These are phyloP conservation scores for Marronus borbonicus DNA, from an alignment of 2,888 invertebrate genomes.

Conservation along the genomic window DNA sequence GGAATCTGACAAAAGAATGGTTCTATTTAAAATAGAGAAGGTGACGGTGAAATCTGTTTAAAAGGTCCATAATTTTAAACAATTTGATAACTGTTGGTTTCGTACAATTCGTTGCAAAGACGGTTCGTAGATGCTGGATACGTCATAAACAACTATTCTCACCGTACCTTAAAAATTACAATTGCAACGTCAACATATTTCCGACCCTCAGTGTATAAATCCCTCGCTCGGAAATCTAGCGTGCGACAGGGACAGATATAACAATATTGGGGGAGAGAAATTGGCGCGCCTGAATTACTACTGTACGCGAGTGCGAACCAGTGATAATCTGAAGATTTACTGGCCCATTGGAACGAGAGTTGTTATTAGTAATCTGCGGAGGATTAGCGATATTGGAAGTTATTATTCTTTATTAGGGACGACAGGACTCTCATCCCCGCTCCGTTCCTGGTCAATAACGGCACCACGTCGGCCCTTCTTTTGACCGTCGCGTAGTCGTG, in stretches of 20 bases:
- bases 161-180: too few species aligned
- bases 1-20: too few species aligned
- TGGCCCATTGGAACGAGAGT: constrained; percentile 43
- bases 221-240: background rate
- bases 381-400: constrained; percentile 53
- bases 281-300: constrained; percentile 44
- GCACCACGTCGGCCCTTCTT: constrained; percentile 9
- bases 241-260: background rate
- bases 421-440: background rate
- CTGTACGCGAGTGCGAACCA: constrained; percentile 48
- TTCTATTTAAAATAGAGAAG: too few species aligned
- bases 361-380: constrained; percentile 54
- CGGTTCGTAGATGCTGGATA: too few species aligned
- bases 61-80: too few species aligned
- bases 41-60: too few species aligned
- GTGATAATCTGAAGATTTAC: constrained; percentile 55
- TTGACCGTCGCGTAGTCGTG: background rate
- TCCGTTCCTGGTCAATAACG: constrained; percentile 39
- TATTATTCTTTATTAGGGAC: constrained; percentile 54
- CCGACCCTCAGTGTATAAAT: too few species aligned
- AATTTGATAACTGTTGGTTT: too few species aligned
- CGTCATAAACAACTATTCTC: too few species aligned
- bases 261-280: constrained; percentile 19
- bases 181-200: too few species aligned
- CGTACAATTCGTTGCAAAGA: too few species aligned